Evolutionary conservation across 2,797 vertebrate genomes (phyloP).

Genomic region (Pelodytes ibericus): DNA sequence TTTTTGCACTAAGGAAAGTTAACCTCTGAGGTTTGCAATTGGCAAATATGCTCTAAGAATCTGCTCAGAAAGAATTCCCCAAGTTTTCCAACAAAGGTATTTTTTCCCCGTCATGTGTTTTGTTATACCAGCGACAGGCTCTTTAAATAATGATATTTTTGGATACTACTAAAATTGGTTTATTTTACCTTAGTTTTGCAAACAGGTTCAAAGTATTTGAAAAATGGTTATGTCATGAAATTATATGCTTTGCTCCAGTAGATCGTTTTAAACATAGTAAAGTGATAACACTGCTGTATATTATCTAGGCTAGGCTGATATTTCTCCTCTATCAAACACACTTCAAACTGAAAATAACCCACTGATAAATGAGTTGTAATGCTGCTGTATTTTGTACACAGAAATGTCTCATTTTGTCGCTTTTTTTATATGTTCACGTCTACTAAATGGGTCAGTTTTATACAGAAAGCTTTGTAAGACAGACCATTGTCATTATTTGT

Average conservation of each 20-base stretch:
- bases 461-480: too few species aligned
- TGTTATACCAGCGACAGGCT: slow-evolving; percentile 8
- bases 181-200: not conserved
- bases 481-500: too few species aligned
- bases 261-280: not conserved
- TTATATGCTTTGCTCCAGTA: not conserved
- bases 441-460: too few species aligned
- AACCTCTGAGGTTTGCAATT: slow-evolving; percentile 6
- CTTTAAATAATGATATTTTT: slow-evolving; percentile 2
- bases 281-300: not conserved
- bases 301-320: too few species aligned
- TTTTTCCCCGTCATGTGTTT: slow-evolving; percentile 8
- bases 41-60: slow-evolving; percentile 11
- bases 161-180: slow-evolving; percentile 7
- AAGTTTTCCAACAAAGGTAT: not conserved
- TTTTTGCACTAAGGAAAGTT: not conserved
- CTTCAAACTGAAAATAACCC: too few species aligned
- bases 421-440: too few species aligned
- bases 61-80: not conserved
- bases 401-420: too few species aligned
- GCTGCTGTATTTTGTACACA: too few species aligned
- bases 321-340: too few species aligned
- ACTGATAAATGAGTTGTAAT: too few species aligned
- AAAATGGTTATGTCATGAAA: not conserved
- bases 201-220: not conserved